Evolutionary conservation across 2,888 invertebrate species (phyloP), one percentile per base, ranked within the genome.

Genomic region (Xanthorhoe spadicearia): DNA sequence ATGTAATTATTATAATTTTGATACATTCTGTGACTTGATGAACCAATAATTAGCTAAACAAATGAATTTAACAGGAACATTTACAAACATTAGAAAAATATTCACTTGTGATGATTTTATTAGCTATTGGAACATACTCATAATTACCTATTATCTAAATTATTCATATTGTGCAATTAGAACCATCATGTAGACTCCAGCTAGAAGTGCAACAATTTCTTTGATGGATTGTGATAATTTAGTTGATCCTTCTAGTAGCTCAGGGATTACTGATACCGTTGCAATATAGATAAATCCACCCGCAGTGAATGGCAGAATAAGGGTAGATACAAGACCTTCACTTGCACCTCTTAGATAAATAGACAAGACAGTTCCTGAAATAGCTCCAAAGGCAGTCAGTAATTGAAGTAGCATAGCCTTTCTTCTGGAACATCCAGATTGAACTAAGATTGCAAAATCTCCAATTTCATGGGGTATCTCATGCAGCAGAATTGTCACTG

Each of bases 251-350:
- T 97, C 97, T 73, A 99, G 93, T 54, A 99, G 94, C 90, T 99
- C 99, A 8, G 99, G 99, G 83, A 99, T 97, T 19, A 99, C 98
- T 71, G 99, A 99, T 0, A 99, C 99, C 17, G 99, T 98, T 18
- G 99, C 99, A 79, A 99, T 99, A 87, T 99, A 99, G 86, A 99
- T 99, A 85, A 99, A 99, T n/a, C 99, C 99, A 72, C 98, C 99
- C 51, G 99, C 99, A 23, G 99, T 99, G 79, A 99, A 99, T 13
- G 99, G 99, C 64, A 99, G 92, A 61, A 99, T 97, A 95, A 99
- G 98, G 6, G 96, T 95, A 9, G 97, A 96, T 1, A 97, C 96
- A 69, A 96, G 88, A 65, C 95, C 95, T 83, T 94, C 93, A 77
- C 93, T 86, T 46, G 94, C 93, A 59, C 97, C 98, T 82, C 97